Conservation (phyloP, 2,113 vertebrate genomes). For the Percina caprodes region DNA sequence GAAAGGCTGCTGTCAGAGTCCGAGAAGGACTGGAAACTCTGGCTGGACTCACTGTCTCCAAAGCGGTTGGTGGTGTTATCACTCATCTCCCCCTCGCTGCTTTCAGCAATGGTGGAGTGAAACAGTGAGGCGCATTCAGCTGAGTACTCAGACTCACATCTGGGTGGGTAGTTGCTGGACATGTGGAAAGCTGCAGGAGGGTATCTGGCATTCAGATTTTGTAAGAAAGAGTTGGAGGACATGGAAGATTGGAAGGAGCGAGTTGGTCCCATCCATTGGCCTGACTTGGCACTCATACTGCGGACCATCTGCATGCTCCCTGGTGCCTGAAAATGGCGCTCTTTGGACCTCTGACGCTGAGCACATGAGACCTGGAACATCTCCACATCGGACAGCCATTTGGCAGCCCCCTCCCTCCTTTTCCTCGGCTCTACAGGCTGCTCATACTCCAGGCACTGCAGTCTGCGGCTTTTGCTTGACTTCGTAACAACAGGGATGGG, state of each 20-base stretch:
- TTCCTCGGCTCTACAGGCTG: conserved; percentile 58
- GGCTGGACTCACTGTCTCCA: conserved; percentile 90
- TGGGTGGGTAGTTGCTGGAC: conserved; percentile 63
- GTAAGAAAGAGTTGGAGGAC: conserved; percentile 77
- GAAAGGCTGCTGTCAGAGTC: conserved; percentile 81
- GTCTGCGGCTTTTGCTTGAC: conserved; percentile 62
- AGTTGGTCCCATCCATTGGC: conserved; percentile 69
- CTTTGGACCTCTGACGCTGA: conserved; percentile 66
- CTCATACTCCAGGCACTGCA: conserved; percentile 62
- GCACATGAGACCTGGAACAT: conserved; percentile 57
- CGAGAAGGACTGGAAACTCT: conserved; percentile 80
- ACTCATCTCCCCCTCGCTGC: conserved; percentile 90
- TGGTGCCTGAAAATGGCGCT: conserved; percentile 31
- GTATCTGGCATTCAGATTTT: conserved; percentile 75
- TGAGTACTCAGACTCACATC: conserved; percentile 88
- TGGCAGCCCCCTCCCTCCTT: conserved; percentile 82
- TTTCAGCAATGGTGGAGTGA: conserved; percentile 89
- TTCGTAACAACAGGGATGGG: conserved; percentile 56
- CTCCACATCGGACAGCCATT: conserved; percentile 86
- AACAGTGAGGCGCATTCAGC: conserved; percentile 87
- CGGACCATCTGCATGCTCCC: conserved; percentile 70
- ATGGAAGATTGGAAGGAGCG: conserved; percentile 57
- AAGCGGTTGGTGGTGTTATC: conserved; percentile 91
- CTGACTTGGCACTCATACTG: conserved; percentile 72
- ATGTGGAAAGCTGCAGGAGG: conserved; percentile 72